These are phyloP conservation scores for Nothoprocta perdicaria DNA, from an alignment of 2,113 vertebrate genomes.

Conservation along the genomic window DNA sequence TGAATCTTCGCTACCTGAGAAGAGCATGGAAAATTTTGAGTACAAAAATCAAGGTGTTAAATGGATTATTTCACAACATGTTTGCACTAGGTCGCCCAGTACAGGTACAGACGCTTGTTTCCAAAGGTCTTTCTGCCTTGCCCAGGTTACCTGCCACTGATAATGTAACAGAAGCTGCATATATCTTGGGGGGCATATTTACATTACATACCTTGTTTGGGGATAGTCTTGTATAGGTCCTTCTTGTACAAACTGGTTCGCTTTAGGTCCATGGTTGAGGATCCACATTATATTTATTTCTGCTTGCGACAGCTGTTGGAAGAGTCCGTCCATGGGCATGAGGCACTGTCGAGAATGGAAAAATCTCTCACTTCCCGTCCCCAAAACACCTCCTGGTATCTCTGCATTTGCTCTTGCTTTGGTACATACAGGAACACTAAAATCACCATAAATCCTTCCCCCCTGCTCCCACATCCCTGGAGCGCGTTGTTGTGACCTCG, in stretches of 20 bases:
- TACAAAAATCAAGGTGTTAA: not conserved
- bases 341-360: not conserved
- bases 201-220: not conserved
- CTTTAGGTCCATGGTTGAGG: not conserved
- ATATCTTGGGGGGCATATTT: not conserved
- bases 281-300: not conserved
- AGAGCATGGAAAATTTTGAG: not conserved
- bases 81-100: not conserved
- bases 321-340: not conserved
- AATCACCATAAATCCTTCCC: not conserved
- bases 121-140: not conserved
- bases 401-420: not conserved
- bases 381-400: not conserved
- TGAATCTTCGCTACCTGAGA: not conserved
- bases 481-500: not conserved
- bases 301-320: not conserved
- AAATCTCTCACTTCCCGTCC: not conserved
- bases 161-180: not conserved
- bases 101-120: not conserved
- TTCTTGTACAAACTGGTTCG: not conserved
- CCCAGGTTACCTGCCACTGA: not conserved
- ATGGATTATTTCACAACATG: not conserved
- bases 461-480: not conserved
- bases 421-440: not conserved
- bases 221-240: not conserved